A percentile compares a stretch with the other conserved stretches of the same genome.
Evolutionary conservation across 2,113 vertebrate species (phyloP).

Genomic region (Azemiops feae): DNA sequence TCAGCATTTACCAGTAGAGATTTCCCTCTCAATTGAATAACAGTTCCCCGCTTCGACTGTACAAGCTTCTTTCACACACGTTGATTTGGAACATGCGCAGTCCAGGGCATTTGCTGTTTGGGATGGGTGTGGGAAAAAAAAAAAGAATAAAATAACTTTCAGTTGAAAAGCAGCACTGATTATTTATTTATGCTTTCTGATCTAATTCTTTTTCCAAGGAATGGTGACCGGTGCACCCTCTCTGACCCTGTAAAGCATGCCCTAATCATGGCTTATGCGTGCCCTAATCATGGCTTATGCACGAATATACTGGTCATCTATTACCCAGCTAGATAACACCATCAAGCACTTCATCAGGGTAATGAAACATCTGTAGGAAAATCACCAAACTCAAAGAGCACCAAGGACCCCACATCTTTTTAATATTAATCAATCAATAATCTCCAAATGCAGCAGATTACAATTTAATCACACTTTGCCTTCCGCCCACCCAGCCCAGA

Average conservation of each 20-base stretch:
- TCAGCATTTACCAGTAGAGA: background rate
- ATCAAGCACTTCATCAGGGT: too few relatives aligned
- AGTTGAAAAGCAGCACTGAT: background rate
- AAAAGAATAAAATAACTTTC: background rate
- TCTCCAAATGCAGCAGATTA: background rate
- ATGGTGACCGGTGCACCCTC: background rate
- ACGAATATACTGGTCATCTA: background rate
- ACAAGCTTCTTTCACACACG: fast-evolving
- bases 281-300: background rate
- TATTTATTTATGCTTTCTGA: background rate
- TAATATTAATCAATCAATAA: background rate
- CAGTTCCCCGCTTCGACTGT: fast-evolving
- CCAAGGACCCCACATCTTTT: background rate
- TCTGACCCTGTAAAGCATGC: background rate
- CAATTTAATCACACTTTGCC: background rate
- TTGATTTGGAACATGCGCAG: background rate
- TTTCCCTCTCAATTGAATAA: background rate
- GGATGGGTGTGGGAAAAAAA: fast-evolving
- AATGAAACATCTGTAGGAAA: too few relatives aligned
- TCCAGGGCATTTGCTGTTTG: background rate
- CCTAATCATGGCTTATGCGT: background rate
- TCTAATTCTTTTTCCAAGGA: background rate
- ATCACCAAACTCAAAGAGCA: background rate
- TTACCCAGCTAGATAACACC: background rate
- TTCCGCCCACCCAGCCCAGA: background rate